These are phyloP conservation scores for Rattus rattus DNA, from an alignment of 2,113 vertebrate species.

Conservation along the genomic window DNA sequence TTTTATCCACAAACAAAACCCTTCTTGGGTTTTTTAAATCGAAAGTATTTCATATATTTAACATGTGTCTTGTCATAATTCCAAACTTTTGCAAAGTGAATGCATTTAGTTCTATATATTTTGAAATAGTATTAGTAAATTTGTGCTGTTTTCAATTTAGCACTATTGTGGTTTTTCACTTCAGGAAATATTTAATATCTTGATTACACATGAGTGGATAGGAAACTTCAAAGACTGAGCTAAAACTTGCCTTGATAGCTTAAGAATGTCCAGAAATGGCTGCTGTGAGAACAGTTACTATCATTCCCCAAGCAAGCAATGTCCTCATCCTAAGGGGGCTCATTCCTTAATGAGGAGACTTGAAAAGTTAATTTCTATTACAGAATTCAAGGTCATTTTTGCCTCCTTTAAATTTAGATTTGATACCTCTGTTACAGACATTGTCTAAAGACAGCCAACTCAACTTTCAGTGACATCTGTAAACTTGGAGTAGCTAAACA, in stretches of 20 bases:
- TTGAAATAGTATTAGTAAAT: constrained; percentile 48
- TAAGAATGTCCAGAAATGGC: neutral
- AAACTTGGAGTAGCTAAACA: constrained; percentile 54
- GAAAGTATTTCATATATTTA: constrained; percentile 15
- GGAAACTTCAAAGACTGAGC: neutral
- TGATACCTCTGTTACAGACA: neutral
- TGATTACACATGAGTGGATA: constrained; percentile 16
- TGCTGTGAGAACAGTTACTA: neutral
- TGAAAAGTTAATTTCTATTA: neutral
- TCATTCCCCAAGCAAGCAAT: neutral
- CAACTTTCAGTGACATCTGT: constrained; percentile 27
- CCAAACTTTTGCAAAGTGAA: neutral
- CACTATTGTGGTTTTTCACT: constrained; percentile 1
- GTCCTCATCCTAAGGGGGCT: neutral
- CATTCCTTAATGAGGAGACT: neutral
- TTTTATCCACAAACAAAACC: neutral
- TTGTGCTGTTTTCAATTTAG: constrained; percentile 48
- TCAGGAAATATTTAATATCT: constrained; percentile 43
- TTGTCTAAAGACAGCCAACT: constrained; percentile 20
- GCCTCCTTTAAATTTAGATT: neutral
- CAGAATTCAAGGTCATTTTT: constrained; percentile 20
- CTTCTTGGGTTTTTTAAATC: constrained; percentile 21
- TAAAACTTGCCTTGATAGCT: neutral
- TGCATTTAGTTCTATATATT: neutral
- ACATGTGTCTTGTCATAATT: constrained; percentile 3